Evolutionary conservation across 2,797 vertebrate species (phyloP).

Genomic region (Lagodon rhomboides): DNA sequence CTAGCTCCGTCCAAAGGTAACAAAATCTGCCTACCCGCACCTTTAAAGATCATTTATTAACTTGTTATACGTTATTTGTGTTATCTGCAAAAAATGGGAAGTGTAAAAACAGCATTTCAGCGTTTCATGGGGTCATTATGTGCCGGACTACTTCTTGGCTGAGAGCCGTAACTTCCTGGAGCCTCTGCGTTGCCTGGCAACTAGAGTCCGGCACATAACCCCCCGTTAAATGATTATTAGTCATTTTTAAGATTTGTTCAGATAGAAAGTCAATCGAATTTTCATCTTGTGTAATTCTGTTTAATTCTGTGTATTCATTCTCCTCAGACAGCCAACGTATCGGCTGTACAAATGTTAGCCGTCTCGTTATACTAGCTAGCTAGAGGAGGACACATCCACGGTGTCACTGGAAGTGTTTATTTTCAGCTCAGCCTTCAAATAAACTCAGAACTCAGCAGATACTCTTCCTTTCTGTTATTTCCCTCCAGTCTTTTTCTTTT

Average conservation of each 20-base stretch:
- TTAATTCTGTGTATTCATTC: not conserved
- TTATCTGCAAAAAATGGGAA: not conserved
- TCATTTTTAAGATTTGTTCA: not conserved
- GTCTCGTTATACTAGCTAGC: not conserved
- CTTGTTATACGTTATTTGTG: not conserved
- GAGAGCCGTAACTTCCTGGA: not conserved
- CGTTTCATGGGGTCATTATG: not conserved
- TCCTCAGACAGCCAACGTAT: not conserved
- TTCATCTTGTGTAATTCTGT: not conserved
- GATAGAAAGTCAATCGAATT: not conserved
- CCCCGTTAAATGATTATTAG: not conserved
- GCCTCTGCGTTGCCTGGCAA: slow-evolving; percentile 6
- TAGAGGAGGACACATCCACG: too few relatives aligned
- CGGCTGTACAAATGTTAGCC: not conserved
- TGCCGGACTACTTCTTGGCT: not conserved
- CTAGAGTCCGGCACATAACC: not conserved
- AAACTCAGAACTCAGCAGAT: too few relatives aligned
- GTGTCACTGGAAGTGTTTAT: too few relatives aligned
- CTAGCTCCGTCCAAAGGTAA: too few relatives aligned
- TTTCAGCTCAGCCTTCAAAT: too few relatives aligned
- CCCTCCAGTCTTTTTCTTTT: too few relatives aligned
- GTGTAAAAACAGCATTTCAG: not conserved
- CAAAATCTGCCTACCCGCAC: too few relatives aligned
- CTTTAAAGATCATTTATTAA: not conserved
- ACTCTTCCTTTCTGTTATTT: too few relatives aligned